phyloP scores from a whole-genome alignment of 2,888 invertebrate genomes.

The Ptilodon capucinus region DNA sequence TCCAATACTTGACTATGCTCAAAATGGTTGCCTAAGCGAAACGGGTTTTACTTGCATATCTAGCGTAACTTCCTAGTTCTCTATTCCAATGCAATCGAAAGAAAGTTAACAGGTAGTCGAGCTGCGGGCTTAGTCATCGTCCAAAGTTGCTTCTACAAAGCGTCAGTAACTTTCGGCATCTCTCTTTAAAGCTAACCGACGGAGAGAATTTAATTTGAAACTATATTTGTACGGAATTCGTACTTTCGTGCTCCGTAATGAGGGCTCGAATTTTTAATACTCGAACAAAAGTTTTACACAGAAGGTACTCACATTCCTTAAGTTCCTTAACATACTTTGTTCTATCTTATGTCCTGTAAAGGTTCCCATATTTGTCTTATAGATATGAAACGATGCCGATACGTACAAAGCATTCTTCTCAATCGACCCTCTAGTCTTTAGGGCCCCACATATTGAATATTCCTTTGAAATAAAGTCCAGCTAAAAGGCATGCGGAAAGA shows the following conservation, averaged over 20 bases:
- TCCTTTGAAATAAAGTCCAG: constrained; percentile 29
- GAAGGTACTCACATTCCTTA: background rate
- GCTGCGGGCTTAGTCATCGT: constrained; percentile 22
- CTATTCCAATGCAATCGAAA: constrained; percentile 44
- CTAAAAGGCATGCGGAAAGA: constrained; percentile 30
- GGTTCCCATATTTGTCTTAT: background rate
- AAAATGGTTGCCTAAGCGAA: constrained; percentile 26
- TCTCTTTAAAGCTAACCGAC: constrained; percentile 28
- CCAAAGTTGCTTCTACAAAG: constrained; percentile 34
- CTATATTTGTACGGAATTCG: constrained; percentile 2
- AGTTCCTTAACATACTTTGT: too few species aligned
- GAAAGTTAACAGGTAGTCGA: constrained; percentile 42
- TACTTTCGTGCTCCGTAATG: constrained; percentile 2
- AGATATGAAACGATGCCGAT: background rate
- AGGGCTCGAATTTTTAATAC: background rate
- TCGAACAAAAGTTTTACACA: background rate
- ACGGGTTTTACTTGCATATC: constrained; percentile 28
- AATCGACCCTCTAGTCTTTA: constrained; percentile 12
- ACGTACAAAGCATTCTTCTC: constrained; percentile 29
- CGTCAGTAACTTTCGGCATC: constrained; percentile 36
- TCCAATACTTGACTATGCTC: constrained; percentile 19
- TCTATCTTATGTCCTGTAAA: too few species aligned
- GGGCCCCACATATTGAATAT: constrained; percentile 22
- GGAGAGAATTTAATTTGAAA: constrained; percentile 11
- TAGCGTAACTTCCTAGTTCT: constrained; percentile 34